These are phyloP conservation scores for Ophioderma brevispina DNA, from an alignment of 35 echinoderm and acorn worm species.

Conservation along the genomic window DNA sequence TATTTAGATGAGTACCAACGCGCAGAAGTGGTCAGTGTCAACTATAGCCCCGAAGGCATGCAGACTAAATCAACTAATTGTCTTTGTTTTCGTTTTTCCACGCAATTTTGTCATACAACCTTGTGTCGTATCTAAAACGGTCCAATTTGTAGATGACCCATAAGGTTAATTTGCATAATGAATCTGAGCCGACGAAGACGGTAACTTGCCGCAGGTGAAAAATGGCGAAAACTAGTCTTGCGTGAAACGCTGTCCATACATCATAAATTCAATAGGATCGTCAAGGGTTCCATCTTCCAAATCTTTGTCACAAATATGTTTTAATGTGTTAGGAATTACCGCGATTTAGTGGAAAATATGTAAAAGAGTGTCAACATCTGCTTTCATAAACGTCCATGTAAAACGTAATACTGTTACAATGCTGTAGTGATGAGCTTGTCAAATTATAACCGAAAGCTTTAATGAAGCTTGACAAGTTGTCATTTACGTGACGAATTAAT, in stretches of 20 bases:
- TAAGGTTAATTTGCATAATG: constrained; percentile 10
- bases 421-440: not conserved
- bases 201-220: not conserved
- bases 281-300: too few relatives aligned
- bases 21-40: not conserved
- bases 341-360: too few relatives aligned
- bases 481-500: not conserved
- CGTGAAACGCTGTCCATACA: constrained; percentile 7
- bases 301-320: too few relatives aligned
- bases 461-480: not conserved
- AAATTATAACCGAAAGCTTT: not conserved
- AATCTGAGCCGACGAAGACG: not conserved
- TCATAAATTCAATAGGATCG: too few relatives aligned
- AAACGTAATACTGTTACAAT: too few relatives aligned
- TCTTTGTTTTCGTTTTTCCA: not conserved
- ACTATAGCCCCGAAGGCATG: not conserved
- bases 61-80: not conserved
- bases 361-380: too few relatives aligned
- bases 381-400: too few relatives aligned
- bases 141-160: constrained; percentile 1
- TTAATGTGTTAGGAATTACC: too few relatives aligned
- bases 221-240: not conserved
- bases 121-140: constrained; percentile 2
- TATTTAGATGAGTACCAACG: too few relatives aligned
- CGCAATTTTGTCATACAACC: not conserved